Evolutionary conservation across 2,797 vertebrate genomes (phyloP).

Genomic region (Phrynocephalus guinanensis): DNA sequence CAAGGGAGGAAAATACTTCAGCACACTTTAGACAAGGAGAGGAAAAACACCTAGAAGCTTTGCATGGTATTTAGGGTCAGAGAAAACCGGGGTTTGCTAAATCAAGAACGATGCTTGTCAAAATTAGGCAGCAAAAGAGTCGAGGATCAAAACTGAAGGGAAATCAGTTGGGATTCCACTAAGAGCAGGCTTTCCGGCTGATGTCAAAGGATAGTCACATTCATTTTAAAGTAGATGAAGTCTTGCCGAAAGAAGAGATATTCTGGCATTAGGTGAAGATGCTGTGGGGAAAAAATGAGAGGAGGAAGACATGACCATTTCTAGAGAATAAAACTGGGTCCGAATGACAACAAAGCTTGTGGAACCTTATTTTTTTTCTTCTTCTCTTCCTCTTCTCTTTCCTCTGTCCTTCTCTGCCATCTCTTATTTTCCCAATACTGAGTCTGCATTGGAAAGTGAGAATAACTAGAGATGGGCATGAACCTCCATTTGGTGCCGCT

Average conservation of each 20-base stretch:
- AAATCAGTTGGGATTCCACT: slow-evolving; percentile 62
- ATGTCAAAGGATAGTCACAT: slow-evolving; percentile 52
- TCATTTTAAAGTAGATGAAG: slow-evolving; percentile 32
- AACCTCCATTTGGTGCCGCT: too few species aligned
- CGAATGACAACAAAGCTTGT: neutral
- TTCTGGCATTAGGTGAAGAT: neutral
- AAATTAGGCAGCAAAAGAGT: slow-evolving; percentile 57
- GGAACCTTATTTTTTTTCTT: neutral
- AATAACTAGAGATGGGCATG: too few species aligned
- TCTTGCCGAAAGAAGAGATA: slow-evolving; percentile 25
- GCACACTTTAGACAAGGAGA: slow-evolving; percentile 76
- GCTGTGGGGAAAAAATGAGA: neutral
- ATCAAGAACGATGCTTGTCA: slow-evolving; percentile 66
- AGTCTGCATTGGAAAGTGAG: neutral
- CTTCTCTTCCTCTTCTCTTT: neutral
- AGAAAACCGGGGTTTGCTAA: slow-evolving; percentile 56
- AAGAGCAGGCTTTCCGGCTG: slow-evolving; percentile 39
- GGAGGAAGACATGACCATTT: neutral
- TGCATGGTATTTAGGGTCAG: slow-evolving; percentile 67
- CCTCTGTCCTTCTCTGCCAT: too few species aligned
- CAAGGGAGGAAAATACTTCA: slow-evolving; percentile 80
- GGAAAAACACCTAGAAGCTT: slow-evolving; percentile 68
- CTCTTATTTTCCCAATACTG: neutral
- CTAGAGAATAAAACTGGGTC: neutral
- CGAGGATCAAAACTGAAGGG: slow-evolving; percentile 64